Base-by-base conservation (phyloP, 1,140 invertebrate species). In the Drosophila willistoni region DNA sequence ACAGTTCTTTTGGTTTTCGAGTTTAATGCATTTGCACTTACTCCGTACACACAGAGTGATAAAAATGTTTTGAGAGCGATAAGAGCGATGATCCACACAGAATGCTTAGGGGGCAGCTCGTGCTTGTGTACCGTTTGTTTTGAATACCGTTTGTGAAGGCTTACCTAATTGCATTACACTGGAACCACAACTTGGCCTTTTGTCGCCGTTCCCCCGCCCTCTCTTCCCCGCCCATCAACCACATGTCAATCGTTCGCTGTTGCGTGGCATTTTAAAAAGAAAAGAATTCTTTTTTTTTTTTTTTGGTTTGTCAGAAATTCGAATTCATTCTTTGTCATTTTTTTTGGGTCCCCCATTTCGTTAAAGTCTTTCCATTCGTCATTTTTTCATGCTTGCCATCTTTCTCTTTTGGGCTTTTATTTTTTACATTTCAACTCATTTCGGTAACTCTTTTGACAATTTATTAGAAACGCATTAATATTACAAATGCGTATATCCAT, bases 241-340 rank as follows among this genome's bases (percentile, higher is more conserved):
- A 1, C 17, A 14, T 59, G 56, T 59, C 56, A 59, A 59, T 36
- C 56, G 33, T 29, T 29, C 63, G 36, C 74, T 56, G 73, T 74
- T 71, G 73, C 71, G 39, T 36, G 59, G 71, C 36, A 59, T 59
- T 59, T 36, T 68, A 77, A 73, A 65, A 55, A 76, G 60, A 63
- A 69, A 34, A 29, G 29, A 29, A 61, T 33, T 29, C 12, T 10
- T 39, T 36, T 36, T 36, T 36, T 36, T 36, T 36, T 36, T 61
- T 44, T 62, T 64, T 51, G 41, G 44, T 33, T 10, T 77, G 68
- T 67, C 71, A 55, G 33, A 76, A 79, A 79, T 83, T 54, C 56
- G 55, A 73, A 84, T 84, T 81, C 44, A 70, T 74, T 85, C 56
- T 59, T 59, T 59, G 56, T 59, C 56, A 59, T 59, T 59, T 59